Evolutionary conservation across 2,113 vertebrate genomes (phyloP), one percentile per base, ranked within the genome.

Genomic region (Trichechus manatus): DNA sequence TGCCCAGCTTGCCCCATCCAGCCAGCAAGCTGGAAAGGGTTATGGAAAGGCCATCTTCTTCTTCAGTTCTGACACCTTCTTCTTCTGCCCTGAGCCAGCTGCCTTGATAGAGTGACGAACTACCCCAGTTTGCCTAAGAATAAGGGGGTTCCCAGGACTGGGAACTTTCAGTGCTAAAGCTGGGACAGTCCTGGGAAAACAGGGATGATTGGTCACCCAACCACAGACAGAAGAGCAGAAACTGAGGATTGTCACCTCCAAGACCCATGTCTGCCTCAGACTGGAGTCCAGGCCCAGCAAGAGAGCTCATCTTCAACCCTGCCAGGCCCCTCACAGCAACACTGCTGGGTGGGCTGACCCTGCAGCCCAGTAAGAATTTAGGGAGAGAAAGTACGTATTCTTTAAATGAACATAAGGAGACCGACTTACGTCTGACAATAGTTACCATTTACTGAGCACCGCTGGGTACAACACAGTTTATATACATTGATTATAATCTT

Each of bases 381-480:
- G 83, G 47, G 13, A 87, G 36, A 82, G 13, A 72, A 64, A 87
- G 33, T 44, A 66, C 61, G 66, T 29, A 39, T 64, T 23, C 9
- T 87, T 80, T 56, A 93, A 97, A 72, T 85, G 39, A 94, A 56
- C 64, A 29, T 59, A 22, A 94, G 84, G 56, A 89, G 56, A 81
- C 29, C 2, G 27, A 68, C 20, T 20, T 91, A 4, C 87, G 15
- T 79, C 19, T 88, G 86, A 83, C 36, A 81, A 36, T 78, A 36
- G 53, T 47, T 91, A 89, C 39, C 23, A 80, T 70, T 95, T 91
- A 70, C 53, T 59, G 33, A 95, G 23, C 59, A 33, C 23, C 9
- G 36, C 22, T 77, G 25, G 25, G 33, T 50, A 77, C 72, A 87
- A 87, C 13, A 50, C 36, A 50, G n/a, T 56, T 85, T 72, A 72